Evolutionary conservation across 2,113 vertebrate genomes (phyloP), one percentile per base, ranked within the genome.

Genomic region (Nerophis ophidion): DNA sequence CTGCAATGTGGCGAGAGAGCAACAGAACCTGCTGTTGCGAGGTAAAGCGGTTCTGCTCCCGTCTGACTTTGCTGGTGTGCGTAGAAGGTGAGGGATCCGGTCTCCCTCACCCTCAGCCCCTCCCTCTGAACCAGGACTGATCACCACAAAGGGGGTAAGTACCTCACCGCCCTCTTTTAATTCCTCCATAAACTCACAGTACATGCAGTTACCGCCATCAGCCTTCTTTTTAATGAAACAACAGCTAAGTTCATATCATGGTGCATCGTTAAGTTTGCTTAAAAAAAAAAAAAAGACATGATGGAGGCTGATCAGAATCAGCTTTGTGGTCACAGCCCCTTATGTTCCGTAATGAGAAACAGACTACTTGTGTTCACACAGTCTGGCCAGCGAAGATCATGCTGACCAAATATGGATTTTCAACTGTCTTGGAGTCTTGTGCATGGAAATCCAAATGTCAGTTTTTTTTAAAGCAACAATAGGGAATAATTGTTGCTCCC

Each of bases 261-360:
- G 61, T 63, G 70, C 71, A 72, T 60, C 26, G 33, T 68, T 44
- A 48, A 51, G 42, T 53, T 36, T 33, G 47, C n/a, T 54, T 45
- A 60, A 69, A 63, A 57, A 63, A 61, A 48, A 51, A 11, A 65
- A 59, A 57, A 64, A 38, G 57, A 66, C 60, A 49, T 45, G 26
- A 62, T 66, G 46, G 68, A 68, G 71, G 70, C 75, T 69, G 67
- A 73, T 84, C 72, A 63, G 65, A 61, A 44, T 52, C 66, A 85
- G 89, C 88, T 84, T 81, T 89, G 84, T 84, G 84, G 83, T 90
- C 86, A 77, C 83, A 90, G 90, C 87, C 87, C 91, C 84, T 75
- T 66, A 72, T 92, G 90, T 89, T 75, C 86, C 92, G 94, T 98
- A 97, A 99, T 95, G 93, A 97, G 94, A 97, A 98, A 97, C 96